Base-by-base conservation (phyloP, 2,888 invertebrate genomes). In the Sepioteuthis lessoniana region DNA sequence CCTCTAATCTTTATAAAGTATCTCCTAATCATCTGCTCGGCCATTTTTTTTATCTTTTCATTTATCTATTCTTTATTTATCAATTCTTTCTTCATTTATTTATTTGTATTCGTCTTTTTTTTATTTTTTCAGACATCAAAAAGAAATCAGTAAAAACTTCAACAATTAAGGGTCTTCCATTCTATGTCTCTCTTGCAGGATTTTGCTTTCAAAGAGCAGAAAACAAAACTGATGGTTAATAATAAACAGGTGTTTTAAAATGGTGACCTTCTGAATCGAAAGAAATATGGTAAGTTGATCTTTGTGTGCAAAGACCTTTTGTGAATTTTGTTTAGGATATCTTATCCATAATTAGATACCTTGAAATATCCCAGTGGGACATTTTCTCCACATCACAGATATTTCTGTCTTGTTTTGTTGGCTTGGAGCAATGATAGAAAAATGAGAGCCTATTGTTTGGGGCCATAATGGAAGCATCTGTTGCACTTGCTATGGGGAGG, bases 281-380 rank as follows among this genome's bases (percentile, higher is more conserved):
- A 76, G 76, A 76, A n/a, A 76, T 76, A 76, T n/a, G n/a, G 76
- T 76, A 76, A 76, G 76, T 76, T 76, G 76, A 76, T 76, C 76
- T 76, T 76, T 76, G 76, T 76, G 8, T 10, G 31, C 76, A 76
- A 76, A 76, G 76, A 76, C 76, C 76, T 76, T 76, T 76, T 76
- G 76, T 76, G 76, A n/a, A 76, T 76, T n/a, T 76, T 76, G 31
- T 76, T 76, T n/a, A n/a, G n/a, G 31, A 31, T 19, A 31, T 76
- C 76, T 76, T n/a, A n/a, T 76, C 31, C 31, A 76, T 76, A 76
- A 76, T 76, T 76, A 76, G 76, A 76, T 76, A 31, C 76, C 76
- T 76, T n/a, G 76, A n/a, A 76, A 76, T 76, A n/a, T 10, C n/a
- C 76, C 76, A 8, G 76, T 31, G 76, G 76, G 76, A 76, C 76